phyloP scores from a whole-genome alignment of 2,113 vertebrate species.

The Hepsetus odoe region DNA sequence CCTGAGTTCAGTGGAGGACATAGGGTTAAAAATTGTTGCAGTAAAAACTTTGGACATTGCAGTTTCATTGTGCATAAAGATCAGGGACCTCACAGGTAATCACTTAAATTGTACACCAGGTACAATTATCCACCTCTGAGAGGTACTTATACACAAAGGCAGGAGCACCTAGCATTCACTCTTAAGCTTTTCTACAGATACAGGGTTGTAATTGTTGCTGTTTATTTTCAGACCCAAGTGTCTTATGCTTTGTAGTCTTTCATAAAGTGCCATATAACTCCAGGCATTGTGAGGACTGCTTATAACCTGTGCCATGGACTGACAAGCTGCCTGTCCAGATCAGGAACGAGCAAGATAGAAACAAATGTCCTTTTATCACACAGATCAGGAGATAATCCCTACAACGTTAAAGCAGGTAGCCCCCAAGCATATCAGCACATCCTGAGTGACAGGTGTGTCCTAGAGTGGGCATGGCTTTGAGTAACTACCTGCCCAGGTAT shows the following conservation, averaged over 20 bases:
- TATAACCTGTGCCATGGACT: neutral
- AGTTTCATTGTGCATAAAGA: too few species aligned
- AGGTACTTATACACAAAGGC: too few species aligned
- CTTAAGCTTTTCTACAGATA: too few species aligned
- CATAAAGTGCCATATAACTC: neutral
- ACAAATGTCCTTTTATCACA: constrained; percentile 34
- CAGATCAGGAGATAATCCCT: constrained; percentile 39
- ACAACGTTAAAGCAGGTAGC: constrained; percentile 27
- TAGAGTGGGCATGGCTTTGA: constrained; percentile 53
- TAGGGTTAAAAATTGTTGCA: too few species aligned
- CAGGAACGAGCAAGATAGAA: neutral
- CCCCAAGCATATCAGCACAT: constrained; percentile 8
- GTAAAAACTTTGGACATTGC: too few species aligned
- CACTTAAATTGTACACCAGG: too few species aligned
- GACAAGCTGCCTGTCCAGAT: constrained; percentile 18
- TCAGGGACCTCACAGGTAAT: too few species aligned
- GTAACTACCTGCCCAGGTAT: constrained; percentile 47
- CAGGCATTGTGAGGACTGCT: neutral
- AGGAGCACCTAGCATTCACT: too few species aligned
- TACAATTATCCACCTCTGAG: too few species aligned
- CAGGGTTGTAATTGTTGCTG: neutral
- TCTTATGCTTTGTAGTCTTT: neutral
- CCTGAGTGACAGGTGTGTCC: constrained; percentile 54
- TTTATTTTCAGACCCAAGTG: neutral
- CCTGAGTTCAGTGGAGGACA: too few species aligned